Evolutionary conservation across 2,797 vertebrate genomes (phyloP), one percentile per base, ranked within the genome.

Genomic region (Anabacerthia variegaticeps): DNA sequence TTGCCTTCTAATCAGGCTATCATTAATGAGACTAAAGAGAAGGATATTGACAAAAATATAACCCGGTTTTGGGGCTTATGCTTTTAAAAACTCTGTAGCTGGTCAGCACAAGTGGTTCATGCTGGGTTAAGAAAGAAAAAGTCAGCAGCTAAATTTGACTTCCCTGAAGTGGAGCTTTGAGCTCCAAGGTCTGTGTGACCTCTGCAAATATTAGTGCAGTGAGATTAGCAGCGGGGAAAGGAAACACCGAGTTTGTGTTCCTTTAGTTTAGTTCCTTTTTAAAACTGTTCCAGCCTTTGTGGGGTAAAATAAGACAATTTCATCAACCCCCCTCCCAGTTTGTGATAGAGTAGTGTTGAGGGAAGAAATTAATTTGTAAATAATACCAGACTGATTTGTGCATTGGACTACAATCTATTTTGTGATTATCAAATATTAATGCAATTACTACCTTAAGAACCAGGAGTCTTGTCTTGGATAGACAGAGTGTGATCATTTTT

Each of bases 281-380:
- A 48, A 69, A 76, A 27, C 34, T 27, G 3, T 43, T 28, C 32
- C 51, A 39, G 1, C 15, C 3, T 77, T 19, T 36, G 20, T 16
- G 27, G n/a, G 6, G 34, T 43, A 10, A 12, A 78, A 43, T 77
- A 17, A 14, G 23, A 7, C 24, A 24, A 36, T 12, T 46, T 52
- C n/a, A 32, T 52, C 12, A 36, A 43, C 3, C 0, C 6, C 3
- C 4, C 4, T 8, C 49, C 49, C 49, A 12, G 14, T 59, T 36
- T 79, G 46, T 55, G 72, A 6, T 18, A 27, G 54, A 24, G 49
- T 36, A 28, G 54, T 24, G 46, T 36, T 66, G 73, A 63, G 63
- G 43, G 23, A 46, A 61, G 26, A 66, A 37, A n/a, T 0, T 0
- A 73, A 27, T 72, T 69, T 39, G 18, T n/a, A 43, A 21, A 14